Evolutionary conservation across 2,797 vertebrate species (phyloP).

Genomic region (Pteronotus mesoamericanus): DNA sequence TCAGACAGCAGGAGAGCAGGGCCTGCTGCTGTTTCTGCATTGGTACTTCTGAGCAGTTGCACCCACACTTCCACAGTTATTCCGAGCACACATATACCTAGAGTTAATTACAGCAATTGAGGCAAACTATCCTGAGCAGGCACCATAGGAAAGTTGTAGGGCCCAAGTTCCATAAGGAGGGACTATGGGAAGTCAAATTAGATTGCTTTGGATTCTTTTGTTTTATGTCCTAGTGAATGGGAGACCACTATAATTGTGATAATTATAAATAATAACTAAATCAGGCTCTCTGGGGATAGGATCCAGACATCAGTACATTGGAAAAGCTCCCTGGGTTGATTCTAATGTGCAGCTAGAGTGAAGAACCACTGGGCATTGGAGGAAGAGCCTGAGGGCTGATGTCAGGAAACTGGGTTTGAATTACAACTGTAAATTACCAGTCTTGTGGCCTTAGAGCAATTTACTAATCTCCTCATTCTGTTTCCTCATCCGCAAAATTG

Average conservation of each 20-base stretch:
- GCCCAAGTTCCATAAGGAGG: not conserved
- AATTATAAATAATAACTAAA: not conserved
- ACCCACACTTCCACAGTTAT: not conserved
- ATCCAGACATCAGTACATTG: not conserved
- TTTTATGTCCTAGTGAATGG: not conserved
- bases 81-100: fast-evolving
- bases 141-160: not conserved
- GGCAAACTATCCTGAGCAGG: not conserved
- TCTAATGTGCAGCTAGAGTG: not conserved
- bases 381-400: not conserved
- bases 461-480: not conserved
- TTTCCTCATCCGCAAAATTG: not conserved
- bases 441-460: not conserved
- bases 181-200: not conserved
- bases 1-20: not conserved
- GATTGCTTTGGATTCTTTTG: not conserved
- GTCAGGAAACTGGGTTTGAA: not conserved
- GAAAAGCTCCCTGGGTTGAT: not conserved
- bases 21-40: not conserved
- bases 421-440: not conserved
- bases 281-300: not conserved
- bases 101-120: not conserved
- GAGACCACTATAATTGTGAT: not conserved
- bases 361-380: not conserved
- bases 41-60: not conserved